These are phyloP conservation scores for Galbula dea DNA, from an alignment of 2,113 vertebrate species.

Conservation along the genomic window DNA sequence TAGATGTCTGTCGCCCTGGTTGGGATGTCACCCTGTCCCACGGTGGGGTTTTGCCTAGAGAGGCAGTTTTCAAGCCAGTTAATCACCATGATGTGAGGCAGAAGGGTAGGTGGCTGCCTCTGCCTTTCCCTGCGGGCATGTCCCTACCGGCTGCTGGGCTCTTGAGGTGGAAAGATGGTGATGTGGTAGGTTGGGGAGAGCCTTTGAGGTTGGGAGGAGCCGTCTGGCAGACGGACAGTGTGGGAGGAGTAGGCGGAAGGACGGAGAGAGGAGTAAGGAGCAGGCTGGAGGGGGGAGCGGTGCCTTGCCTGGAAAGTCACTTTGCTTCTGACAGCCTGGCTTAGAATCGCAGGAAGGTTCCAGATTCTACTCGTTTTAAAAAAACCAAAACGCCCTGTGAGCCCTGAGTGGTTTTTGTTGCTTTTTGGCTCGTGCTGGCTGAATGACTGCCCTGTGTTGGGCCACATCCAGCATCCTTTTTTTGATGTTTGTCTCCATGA, in stretches of 20 bases:
- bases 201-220: neutral
- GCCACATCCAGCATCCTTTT: constrained; percentile 3
- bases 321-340: neutral
- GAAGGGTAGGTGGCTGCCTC: neutral
- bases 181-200: neutral
- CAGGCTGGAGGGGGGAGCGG: neutral
- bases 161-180: neutral
- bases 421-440: neutral
- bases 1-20: neutral
- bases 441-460: constrained; percentile 21
- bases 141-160: neutral
- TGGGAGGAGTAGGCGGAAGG: neutral
- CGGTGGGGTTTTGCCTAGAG: constrained; percentile 14
- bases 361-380: neutral
- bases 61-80: constrained; percentile 33
- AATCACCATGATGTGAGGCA: neutral
- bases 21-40: no score
- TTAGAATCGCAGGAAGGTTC: constrained; percentile 4
- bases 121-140: neutral
- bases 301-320: neutral
- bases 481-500: constrained; percentile 61
- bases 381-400: neutral
- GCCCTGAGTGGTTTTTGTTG: constrained; percentile 31
- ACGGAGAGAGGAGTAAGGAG: neutral
- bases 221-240: neutral